A percentile compares a stretch with the other conserved stretches of the same genome.
Conservation (phyloP, 2,888 invertebrate species). For the Hipparchia sbordonii region DNA sequence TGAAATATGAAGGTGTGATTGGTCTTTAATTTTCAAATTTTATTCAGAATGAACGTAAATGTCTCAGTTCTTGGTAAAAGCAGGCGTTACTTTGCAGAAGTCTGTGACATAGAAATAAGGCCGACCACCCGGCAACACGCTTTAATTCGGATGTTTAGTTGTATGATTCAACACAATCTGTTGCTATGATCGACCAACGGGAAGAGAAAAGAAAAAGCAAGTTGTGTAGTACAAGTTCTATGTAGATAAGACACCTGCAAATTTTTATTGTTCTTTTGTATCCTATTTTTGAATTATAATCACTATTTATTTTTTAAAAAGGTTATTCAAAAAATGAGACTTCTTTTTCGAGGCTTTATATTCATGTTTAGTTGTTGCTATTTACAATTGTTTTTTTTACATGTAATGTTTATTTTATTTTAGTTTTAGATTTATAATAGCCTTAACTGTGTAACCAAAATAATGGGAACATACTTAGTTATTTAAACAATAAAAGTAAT, state of each 20-base stretch:
- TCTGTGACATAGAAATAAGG: conserved; percentile 13
- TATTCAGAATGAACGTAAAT: conserved; percentile 4
- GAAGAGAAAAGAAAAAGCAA: too few species aligned
- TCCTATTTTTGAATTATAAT: conserved; percentile 42
- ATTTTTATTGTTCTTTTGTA: not conserved
- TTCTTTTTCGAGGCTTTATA: conserved; percentile 71
- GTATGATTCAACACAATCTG: too few species aligned
- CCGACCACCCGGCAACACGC: not conserved
- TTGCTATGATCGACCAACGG: too few species aligned
- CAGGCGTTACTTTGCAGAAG: conserved; percentile 21
- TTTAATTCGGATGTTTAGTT: too few species aligned
- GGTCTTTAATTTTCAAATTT: conserved; percentile 5
- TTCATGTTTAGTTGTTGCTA: conserved; percentile 70
- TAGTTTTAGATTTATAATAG: conserved; percentile 46
- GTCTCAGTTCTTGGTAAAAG: conserved; percentile 17
- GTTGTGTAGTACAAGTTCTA: too few species aligned
- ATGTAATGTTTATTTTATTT: conserved; percentile 62
- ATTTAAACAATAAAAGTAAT: not conserved
- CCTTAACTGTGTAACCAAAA: conserved; percentile 26
- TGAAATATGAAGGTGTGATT: conserved; percentile 3
- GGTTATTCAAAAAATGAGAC: conserved; percentile 58
- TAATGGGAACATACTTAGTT: conserved; percentile 3
- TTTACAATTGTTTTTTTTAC: conserved; percentile 75
- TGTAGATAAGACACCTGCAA: not conserved
- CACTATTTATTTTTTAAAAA: conserved; percentile 60